Evolutionary conservation across 2,113 vertebrate genomes (phyloP), one percentile per base, ranked within the genome.

Genomic region (Hyperoodon ampullatus): DNA sequence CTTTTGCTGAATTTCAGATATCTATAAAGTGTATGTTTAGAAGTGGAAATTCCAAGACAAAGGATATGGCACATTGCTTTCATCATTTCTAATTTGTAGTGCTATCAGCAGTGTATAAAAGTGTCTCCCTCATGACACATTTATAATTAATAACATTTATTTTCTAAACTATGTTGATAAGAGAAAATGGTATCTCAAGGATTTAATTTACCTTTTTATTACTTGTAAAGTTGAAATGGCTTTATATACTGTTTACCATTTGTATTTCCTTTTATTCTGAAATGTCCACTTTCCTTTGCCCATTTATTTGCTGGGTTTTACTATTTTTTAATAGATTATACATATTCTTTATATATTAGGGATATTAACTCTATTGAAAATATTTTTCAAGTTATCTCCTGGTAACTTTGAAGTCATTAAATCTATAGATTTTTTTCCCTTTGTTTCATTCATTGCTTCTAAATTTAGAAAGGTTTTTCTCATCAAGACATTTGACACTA

Each of bases 151-250:
- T 61, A 44, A 93, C 74, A 50, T 84, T 92, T 92, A 94, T 86
- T 96, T 96, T 93, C 90, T 98, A 94, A 88, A 92, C 28, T 92
- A 44, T 71, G 58, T 15, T 95, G 63, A 74, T 94, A 88, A 94
- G 58, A 93, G 68, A 95, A 93, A 88, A 71, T 35, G 8, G 7
- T 83, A 95, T 91, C 87, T 82, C 30, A 77, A 75, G 82, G 44
- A 88, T 87, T 95, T 83, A 87, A 33, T 88, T 88, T 77, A 78
- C 13, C 42, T 85, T 93, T 93, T 88, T 50, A 92, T 94, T 72
- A 92, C 30, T 83, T 89, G 21, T 71, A 85, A 92, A 50, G 47
- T 14, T 96, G 24, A 86, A 93, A 94, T 89, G 42, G 8, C 33
- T 89, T 77, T 55, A 47, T 65, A 74, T 47, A 53, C 13, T 58